Base-by-base conservation (phyloP, 2,797 vertebrate genomes). In the Antennarius maculatus region DNA sequence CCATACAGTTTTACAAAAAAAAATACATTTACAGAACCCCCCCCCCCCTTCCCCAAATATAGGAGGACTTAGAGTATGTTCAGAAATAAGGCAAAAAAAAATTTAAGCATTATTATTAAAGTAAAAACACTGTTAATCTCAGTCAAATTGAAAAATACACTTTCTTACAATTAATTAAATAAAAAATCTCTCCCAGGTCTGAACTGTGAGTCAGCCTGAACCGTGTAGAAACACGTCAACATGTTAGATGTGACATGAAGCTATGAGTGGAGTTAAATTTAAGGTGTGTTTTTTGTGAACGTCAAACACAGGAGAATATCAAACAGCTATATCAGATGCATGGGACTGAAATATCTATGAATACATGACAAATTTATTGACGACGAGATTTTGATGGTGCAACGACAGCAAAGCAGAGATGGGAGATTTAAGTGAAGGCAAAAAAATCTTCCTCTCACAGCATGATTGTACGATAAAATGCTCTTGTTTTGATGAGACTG, bases 71-170 rank as follows among this genome's bases (percentile, higher is more conserved):
- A 42, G 46, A 59, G 66, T 56, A 48, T 72, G 42, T 55, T 84
- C 29, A 61, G 76, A 79, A 76, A 84, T 83, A 90, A 90, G 88
- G 87, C 89, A 86, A 91, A 89, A 46, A 68, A 88, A 85, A 78
- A 72, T 48, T 59, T 39, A 69, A 83, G 73, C 72, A 72, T 74
- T 37, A 43, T 66, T 14, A 79, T 81, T 29, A 41, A 37, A 23
- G 74, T 49, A 86, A 80, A 86, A 80, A 70, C 41, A 71, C 34
- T 49, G 28, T 48, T 51, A 4, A 28, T 61, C 57, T 52, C 58
- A 59, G 28, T 37, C 5, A 63, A 72, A 34, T 34, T 39, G 28
- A 76, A 81, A 18, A 74, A 69, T 31, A 12, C 15, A 28, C 49
- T 13, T 75, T 46, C 50, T 41, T 29, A 69, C 61, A 5, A 76